Percentiles rank a stretch among this genome's conserved stretches.
Evolutionary conservation across 2,888 invertebrate species (phyloP).

Genomic region (Crossocerus cetratus): DNA sequence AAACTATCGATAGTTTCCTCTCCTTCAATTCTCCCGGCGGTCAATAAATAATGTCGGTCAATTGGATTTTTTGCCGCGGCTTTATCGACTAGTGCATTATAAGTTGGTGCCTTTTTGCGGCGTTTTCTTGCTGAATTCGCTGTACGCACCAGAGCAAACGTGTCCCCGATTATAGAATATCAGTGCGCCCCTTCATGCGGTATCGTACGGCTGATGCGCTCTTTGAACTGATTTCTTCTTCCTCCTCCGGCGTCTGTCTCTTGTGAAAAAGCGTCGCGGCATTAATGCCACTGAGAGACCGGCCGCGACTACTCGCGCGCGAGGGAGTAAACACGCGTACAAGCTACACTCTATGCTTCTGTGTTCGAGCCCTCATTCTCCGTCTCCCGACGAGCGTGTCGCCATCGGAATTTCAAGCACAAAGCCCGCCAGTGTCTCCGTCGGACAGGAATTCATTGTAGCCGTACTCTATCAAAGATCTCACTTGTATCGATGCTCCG

Average conservation of each 20-base stretch:
- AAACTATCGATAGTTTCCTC: background rate
- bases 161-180: background rate
- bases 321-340: too few relatives aligned
- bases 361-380: too few relatives aligned
- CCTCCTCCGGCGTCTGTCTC: too few relatives aligned
- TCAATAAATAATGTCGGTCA: background rate
- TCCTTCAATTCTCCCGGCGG: background rate
- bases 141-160: background rate
- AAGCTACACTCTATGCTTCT: too few relatives aligned
- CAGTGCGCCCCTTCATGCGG: background rate
- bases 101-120: background rate
- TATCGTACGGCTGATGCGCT: background rate
- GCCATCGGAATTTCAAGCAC: conserved; percentile 62
- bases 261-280: too few relatives aligned
- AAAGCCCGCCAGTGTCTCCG: conserved; percentile 67
- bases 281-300: too few relatives aligned
- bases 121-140: background rate
- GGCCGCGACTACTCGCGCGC: too few relatives aligned
- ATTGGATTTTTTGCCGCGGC: background rate
- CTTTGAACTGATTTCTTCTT: background rate
- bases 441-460: conserved; percentile 73
- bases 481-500: conserved; percentile 65
- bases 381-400: background rate
- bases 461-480: conserved; percentile 52
- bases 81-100: background rate